Conservation (phyloP, 2,113 vertebrate species). For the Brachypodius melanocephalos region DNA sequence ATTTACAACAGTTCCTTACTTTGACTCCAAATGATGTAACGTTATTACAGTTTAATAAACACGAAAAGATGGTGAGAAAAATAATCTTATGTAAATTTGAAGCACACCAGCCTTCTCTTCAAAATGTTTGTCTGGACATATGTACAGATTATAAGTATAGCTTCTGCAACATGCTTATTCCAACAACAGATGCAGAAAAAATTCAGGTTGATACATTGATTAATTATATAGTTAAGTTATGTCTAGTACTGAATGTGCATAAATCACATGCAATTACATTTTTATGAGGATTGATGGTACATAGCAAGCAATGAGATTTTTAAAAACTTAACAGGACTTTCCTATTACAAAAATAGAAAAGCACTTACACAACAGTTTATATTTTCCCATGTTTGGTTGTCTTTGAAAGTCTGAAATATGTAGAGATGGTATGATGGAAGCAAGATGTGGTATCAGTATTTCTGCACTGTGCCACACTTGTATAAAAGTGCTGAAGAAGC, state of each 20-base stretch:
- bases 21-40: constrained; percentile 1
- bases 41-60: background rate
- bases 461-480: background rate
- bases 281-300: background rate
- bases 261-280: background rate
- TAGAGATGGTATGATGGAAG: background rate
- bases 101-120: background rate
- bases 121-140: background rate
- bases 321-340: background rate
- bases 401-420: background rate
- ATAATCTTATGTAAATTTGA: background rate
- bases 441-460: background rate
- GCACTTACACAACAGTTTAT: background rate
- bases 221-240: background rate
- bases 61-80: constrained; percentile 24
- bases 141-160: background rate
- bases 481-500: background rate
- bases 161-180: background rate
- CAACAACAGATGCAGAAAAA: background rate
- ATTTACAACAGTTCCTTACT: constrained; percentile 8
- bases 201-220: background rate
- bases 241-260: background rate
- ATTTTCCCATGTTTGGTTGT: background rate
- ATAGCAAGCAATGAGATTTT: background rate
- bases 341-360: background rate